These are phyloP conservation scores for Zhuqinia jingwanae DNA, from an alignment of 2,888 invertebrate genomes.

Conservation along the genomic window DNA sequence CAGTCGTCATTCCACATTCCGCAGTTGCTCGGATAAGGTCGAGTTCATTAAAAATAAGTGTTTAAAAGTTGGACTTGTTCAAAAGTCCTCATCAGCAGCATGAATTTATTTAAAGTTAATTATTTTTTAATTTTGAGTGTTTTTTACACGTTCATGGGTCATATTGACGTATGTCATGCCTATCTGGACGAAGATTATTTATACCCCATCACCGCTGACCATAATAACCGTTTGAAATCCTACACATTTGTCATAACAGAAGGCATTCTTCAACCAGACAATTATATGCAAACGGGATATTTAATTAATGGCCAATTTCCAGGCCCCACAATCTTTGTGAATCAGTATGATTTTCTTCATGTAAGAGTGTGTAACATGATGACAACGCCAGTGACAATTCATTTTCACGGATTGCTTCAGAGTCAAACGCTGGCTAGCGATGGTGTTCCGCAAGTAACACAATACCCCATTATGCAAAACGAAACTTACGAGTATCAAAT, in stretches of 20 bases:
- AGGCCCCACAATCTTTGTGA: constrained; percentile 66
- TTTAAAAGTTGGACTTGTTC: no score
- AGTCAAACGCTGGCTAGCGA: constrained; percentile 66
- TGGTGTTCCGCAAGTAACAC: constrained; percentile 73
- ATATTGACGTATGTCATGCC: no score
- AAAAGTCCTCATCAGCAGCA: not conserved
- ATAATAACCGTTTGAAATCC: constrained; percentile 23
- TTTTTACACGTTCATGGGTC: not conserved
- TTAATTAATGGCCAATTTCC: constrained; percentile 71
- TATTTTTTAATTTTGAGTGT: not conserved
- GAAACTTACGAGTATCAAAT: constrained; percentile 67
- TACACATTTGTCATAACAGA: constrained; percentile 51
- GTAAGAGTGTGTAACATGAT: constrained; percentile 66
- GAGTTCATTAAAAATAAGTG: no score
- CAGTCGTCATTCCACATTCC: no score
- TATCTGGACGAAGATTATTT: constrained; percentile 13
- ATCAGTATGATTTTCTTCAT: constrained; percentile 45
- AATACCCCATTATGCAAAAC: constrained; percentile 70
- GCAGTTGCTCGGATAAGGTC: no score
- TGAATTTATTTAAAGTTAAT: constrained; percentile 3
- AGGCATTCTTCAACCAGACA: constrained; percentile 53
- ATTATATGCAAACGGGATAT: constrained; percentile 52
- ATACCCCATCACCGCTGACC: not conserved
- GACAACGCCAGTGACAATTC: constrained; percentile 56
- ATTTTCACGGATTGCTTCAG: constrained; percentile 75